Evolutionary conservation across 2,113 vertebrate genomes (phyloP).

Genomic region (Barbus barbus): DNA sequence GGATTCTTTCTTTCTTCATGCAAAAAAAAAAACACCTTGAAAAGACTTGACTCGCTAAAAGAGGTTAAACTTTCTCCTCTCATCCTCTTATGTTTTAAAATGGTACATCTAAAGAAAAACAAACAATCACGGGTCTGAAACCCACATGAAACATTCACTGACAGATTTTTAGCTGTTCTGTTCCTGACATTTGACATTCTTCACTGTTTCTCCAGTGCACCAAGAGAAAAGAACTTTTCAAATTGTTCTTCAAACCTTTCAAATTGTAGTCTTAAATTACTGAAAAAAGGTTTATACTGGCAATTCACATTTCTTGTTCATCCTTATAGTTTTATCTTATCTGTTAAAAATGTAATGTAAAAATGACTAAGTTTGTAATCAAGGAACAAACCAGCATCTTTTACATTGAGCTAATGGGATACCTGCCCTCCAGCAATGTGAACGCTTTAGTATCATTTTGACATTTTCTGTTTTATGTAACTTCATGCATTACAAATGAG

Average conservation of each 20-base stretch:
- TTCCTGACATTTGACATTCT: not conserved
- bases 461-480: constrained; percentile 69
- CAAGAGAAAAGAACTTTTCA: not conserved
- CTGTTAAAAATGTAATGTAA: not conserved
- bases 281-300: not conserved
- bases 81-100: not conserved
- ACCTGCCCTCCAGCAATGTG: not conserved
- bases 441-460: constrained; percentile 56
- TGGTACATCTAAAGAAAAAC: not conserved
- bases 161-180: not conserved
- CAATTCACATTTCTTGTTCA: not conserved
- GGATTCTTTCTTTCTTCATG: not conserved
- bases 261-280: not conserved
- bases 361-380: not conserved
- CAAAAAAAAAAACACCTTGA: no score
- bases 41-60: not conserved
- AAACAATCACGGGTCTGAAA: not conserved
- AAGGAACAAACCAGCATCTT: constrained; percentile 5
- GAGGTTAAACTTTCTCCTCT: not conserved
- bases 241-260: not conserved
- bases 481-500: constrained; percentile 69
- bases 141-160: not conserved
- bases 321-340: not conserved
- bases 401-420: constrained; percentile 22
- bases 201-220: not conserved